Base-by-base conservation (phyloP, 2,113 vertebrate genomes). In the Pedionomus torquatus region DNA sequence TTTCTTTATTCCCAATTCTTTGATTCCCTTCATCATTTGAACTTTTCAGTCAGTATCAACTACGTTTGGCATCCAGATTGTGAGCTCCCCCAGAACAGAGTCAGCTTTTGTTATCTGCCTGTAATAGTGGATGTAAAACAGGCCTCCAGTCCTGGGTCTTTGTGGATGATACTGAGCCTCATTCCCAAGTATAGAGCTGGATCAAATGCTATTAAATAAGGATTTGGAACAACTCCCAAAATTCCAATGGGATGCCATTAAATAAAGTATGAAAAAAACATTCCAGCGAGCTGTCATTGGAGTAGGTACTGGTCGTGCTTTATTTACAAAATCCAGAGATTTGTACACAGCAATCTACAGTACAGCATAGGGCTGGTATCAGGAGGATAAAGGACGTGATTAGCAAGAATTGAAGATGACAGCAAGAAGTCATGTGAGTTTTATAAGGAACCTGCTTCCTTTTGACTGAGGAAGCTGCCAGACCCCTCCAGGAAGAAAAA, bases 241-340 rank as follows among this genome's bases (percentile, higher is more conserved):
- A 41, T 41, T 41, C 39, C 81, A 87, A 70, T 7, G 4, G 5
- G 25, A 48, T 57, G 17, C 17, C 9, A 15, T 86, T 49, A 60
- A 83, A 90, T 60, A 49, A 82, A 86, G 28, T 18, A 63, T 2
- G 9, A 90, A 88, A 83, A 83, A 37, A 24, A 26, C 26, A 66
- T 71, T 91, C 11, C 74, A 89, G 81, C 52, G 43, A 37, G 52
- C n/a, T 85, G 54, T 65, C 25, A 46, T 64, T 95, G 85, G 93
- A 95, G 87, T 78, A 92, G 94, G 87, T 93, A 96, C 94, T 94
- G 86, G 93, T 97, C 16, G 30, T 19, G 74, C 97, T 98, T 98
- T 98, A 98, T 98, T 98, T 98, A 98, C 97, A 98, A 94, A 97
- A 97, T 84, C 97, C 95, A 96, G 76, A 95, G 92, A 96, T 95